Evolutionary conservation across 92 coral and sea anemone species (phyloP), one percentile per base, ranked within the genome.

Genomic region (Bergia sp.): DNA sequence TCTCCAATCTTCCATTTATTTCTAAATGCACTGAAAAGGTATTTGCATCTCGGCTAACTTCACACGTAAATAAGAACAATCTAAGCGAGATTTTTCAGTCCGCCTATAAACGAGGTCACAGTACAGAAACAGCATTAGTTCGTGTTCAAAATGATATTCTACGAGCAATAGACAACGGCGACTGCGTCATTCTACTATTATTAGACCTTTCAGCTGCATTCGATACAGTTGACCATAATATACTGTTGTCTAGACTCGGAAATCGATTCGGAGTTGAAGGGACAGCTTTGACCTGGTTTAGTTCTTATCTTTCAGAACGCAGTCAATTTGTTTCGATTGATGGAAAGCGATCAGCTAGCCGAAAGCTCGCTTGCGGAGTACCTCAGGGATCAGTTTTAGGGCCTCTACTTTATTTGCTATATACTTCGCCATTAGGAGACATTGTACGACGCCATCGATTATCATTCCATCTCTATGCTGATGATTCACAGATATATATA

Each of bases 321-420:
- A 65, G 72, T 1, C 72, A 65, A 16, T 65, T 65, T 65, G 72
- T 65, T 65, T 65, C 72, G 72, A 65, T 16, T 65, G 72, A 65
- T 65, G 72, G 72, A 65, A 65, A 65, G 72, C 72, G 72, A 65
- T 65, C 72, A 65, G 72, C 72, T 65, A 65, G 72, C 72, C 72
- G 72, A 16, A 65, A 65, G 72, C 41, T 76, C 18, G 45, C 55
- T 76, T 76, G 41, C 55, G 83, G 61, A 37, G 83, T 79, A 44
- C 83, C 83, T 44, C 83, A 79, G 55, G 58, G 83, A 7, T 79
- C 83, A 44, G 47, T 79, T 37, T 79, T 42, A 58, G 83, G 61
- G 38, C 83, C 83, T 42, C 55, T 37, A 37, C 83, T 79, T 42
- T 79, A 79, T 79, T 79, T 79, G 55, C 64, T 79, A 58, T 79